Percentiles rank a stretch among this genome's conserved stretches.
These are phyloP conservation scores for Melanerpes formicivorus DNA, from an alignment of 2,113 vertebrate species.

Conservation along the genomic window DNA sequence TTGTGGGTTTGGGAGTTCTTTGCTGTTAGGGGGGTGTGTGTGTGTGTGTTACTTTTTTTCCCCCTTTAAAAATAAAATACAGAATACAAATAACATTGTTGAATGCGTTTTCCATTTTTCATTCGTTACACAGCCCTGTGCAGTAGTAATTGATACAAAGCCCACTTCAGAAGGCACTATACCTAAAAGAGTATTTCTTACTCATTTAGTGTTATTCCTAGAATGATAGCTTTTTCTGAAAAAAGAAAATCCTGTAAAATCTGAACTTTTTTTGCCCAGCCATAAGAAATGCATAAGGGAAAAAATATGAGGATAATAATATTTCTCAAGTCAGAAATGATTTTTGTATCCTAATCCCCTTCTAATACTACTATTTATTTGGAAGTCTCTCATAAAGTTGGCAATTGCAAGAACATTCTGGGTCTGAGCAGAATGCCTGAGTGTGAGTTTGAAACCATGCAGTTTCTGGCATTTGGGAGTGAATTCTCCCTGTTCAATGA, in stretches of 20 bases:
- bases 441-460: conserved; percentile 6
- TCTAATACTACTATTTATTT: background rate
- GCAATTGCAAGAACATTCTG: background rate
- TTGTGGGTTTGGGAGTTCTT: background rate
- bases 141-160: background rate
- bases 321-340: background rate
- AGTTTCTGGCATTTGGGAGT: conserved; percentile 9
- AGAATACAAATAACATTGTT: background rate
- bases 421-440: background rate
- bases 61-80: background rate
- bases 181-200: background rate
- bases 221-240: background rate
- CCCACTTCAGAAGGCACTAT: background rate
- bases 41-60: no score
- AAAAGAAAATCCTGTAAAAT: background rate
- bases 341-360: background rate
- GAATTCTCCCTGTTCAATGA: conserved; percentile 12
- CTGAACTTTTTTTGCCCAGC: background rate
- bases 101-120: background rate
- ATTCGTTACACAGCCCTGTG: background rate
- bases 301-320: conserved; percentile 1
- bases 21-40: background rate
- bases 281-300: background rate
- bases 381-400: background rate
- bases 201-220: background rate